Evolutionary conservation across 2,797 vertebrate genomes (phyloP).

Genomic region (Hemitrygon akajei): DNA sequence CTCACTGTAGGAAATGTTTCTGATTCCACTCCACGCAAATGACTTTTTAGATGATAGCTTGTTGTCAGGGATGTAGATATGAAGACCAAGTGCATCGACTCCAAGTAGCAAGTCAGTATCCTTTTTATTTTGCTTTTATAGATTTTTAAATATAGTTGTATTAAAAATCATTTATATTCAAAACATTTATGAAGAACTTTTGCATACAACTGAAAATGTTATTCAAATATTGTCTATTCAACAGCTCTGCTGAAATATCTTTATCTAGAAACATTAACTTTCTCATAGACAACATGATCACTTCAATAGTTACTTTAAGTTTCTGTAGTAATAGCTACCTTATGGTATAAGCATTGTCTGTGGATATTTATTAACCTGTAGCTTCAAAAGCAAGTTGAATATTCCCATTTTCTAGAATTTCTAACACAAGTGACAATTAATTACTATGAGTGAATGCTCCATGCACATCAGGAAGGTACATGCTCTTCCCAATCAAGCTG

Average conservation of each 20-base stretch:
- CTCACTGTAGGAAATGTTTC: constrained; percentile 84
- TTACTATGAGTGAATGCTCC: background rate
- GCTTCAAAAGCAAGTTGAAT: background rate
- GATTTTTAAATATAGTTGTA: background rate
- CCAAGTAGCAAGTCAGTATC: constrained; percentile 77
- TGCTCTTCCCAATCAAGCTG: background rate
- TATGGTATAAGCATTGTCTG: background rate
- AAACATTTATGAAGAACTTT: background rate
- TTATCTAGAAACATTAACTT: background rate
- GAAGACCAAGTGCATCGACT: constrained; percentile 82
- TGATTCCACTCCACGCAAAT: constrained; percentile 82
- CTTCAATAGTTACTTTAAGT: background rate
- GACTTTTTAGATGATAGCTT: constrained; percentile 82
- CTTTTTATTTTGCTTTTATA: constrained; percentile 77
- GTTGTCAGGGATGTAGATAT: constrained; percentile 81
- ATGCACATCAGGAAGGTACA: background rate
- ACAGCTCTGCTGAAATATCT: background rate
- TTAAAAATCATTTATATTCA: background rate
- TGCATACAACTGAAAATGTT: background rate
- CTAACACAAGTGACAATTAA: background rate
- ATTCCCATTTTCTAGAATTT: background rate
- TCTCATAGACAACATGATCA: too few species aligned
- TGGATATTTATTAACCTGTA: background rate
- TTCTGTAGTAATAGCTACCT: background rate
- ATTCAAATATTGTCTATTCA: background rate